Evolutionary conservation across 2,797 vertebrate species (phyloP).

Genomic region (Enoplosus armatus): DNA sequence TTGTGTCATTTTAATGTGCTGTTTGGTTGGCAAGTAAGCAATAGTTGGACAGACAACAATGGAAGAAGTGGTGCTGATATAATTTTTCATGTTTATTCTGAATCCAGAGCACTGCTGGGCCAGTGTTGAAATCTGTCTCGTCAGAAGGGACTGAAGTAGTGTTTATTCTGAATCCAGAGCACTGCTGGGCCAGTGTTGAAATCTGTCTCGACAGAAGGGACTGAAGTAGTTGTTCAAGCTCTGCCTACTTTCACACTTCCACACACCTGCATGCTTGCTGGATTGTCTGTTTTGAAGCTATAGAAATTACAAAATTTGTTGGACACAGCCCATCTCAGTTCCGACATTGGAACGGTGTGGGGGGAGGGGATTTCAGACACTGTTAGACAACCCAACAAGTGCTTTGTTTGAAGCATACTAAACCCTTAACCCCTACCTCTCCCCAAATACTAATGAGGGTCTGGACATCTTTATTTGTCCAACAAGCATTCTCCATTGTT

Average conservation of each 20-base stretch:
- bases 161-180: too few species aligned
- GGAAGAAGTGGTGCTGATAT: background rate
- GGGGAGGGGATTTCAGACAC: too few species aligned
- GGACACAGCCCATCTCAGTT: too few species aligned
- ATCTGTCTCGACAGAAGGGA: too few species aligned
- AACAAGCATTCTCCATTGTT: background rate
- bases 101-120: too few species aligned
- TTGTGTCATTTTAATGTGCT: too few species aligned
- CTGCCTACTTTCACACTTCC: background rate
- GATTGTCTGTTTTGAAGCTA: too few species aligned
- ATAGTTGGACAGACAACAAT: background rate
- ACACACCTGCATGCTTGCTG: background rate
- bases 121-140: background rate
- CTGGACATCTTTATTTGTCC: background rate
- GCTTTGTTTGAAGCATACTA: too few species aligned
- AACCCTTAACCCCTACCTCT: background rate
- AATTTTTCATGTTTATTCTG: background rate
- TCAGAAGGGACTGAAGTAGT: too few species aligned
- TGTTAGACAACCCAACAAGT: too few species aligned
- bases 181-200: background rate
- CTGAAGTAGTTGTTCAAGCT: background rate
- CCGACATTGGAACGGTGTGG: too few species aligned
- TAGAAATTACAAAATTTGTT: too few species aligned
- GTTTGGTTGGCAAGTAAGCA: background rate
- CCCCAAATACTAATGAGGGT: background rate